Evolutionary conservation across 2,113 vertebrate genomes (phyloP), one percentile per base, ranked within the genome.

Genomic region (Amazona guildingii): DNA sequence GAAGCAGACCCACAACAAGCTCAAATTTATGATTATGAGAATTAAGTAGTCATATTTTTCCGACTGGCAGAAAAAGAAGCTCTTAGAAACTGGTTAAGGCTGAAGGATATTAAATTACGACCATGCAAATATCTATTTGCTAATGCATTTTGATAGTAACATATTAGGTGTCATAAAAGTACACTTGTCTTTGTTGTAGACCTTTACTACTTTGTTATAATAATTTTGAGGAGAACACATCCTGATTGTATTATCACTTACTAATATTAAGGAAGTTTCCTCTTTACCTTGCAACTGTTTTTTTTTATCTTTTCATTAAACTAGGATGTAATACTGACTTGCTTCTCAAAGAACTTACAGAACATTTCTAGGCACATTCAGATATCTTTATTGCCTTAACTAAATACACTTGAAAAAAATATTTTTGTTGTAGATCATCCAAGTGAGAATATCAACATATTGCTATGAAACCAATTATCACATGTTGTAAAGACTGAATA

Each of bases 1-100:
- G 83, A 96, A 70, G n/a, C 57, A 91, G 43, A 94, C 16, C 66
- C 59, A 68, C 92, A 97, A 72, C 49, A 90, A 94, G 48, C 80
- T 89, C 62, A 96, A 96, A 97, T 98, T 97, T 97, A 98, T 81
- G 31, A 74, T 73, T 96, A 90, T 97, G 95, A 96, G 86, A 97
- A 97, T 97, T 93, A 96, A 95, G 79, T 24, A 96, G 90, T 95
- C 79, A 90, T 97, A 97, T 95, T 97, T 98, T 92, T 79, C 57
- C 44, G 55, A 54, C 12, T 97, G 94, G 78, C 89, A 92, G 94
- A 97, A 85, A 95, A 96, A 97, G 94, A 97, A 76, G 46, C 79
- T 97, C 88, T 97, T 92, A 96, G 90, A 96, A 94, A 97, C 94
- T 96, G 88, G 90, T 92, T 92, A 93, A 91, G 83, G 64, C 70